Conservation (phyloP, 2,113 vertebrate species). For the Gavialis gangeticus region DNA sequence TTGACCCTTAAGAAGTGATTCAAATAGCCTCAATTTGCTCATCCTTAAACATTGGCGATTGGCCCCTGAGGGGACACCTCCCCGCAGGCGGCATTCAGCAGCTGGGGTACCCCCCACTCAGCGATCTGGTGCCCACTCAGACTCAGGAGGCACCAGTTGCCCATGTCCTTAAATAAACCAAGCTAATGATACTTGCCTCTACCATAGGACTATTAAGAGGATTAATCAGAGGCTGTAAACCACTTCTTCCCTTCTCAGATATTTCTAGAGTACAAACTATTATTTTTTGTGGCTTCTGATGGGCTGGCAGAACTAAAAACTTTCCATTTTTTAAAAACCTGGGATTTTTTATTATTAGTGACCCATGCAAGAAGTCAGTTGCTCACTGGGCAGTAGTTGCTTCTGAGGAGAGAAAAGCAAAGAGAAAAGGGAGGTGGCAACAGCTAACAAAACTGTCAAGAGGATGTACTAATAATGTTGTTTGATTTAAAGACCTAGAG, state of each 20-base stretch:
- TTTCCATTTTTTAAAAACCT: not conserved
- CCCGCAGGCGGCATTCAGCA: too few relatives aligned
- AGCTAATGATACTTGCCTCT: not conserved
- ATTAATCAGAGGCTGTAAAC: not conserved
- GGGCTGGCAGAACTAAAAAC: not conserved
- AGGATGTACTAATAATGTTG: not conserved
- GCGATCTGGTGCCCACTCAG: too few relatives aligned
- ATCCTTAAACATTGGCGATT: too few relatives aligned
- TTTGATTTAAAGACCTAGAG: not conserved
- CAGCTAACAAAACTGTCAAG: not conserved
- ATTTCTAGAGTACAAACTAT: not conserved
- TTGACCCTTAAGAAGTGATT: too few relatives aligned
- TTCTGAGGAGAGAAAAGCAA: not conserved
- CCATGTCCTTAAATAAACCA: too few relatives aligned
- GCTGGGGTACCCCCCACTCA: too few relatives aligned
- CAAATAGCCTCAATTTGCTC: too few relatives aligned
- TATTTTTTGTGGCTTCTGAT: not conserved
- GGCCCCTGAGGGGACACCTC: too few relatives aligned
- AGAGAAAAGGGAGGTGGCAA: not conserved
- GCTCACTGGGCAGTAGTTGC: fast-evolving
- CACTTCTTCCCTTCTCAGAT: not conserved
- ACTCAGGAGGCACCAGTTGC: too few relatives aligned
- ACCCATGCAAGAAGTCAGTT: not conserved
- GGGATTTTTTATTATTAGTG: not conserved
- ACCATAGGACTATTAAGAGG: not conserved